Evolutionary conservation across 2,113 vertebrate genomes (phyloP), one percentile per base, ranked within the genome.

Genomic region (Alligator sinensis): DNA sequence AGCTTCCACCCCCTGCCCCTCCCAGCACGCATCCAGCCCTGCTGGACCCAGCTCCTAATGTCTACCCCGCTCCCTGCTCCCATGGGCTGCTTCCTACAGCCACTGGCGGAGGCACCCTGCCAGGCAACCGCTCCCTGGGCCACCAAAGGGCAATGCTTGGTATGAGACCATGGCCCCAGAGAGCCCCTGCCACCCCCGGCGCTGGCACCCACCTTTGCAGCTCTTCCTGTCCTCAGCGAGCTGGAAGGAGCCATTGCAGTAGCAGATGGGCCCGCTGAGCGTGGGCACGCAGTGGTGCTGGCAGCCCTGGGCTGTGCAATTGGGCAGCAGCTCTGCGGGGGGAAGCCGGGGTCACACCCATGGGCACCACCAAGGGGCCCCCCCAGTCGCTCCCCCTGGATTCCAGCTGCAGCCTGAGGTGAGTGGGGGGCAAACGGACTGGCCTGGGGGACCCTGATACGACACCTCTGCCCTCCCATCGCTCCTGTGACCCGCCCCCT

Each of bases 241-340:
- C 92, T 99, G 99, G 88, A 98, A 99, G 87, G 98, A 99, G 85
- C 72, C 97, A 96, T 97, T 97, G 96, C 99, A 99, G 97, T 99
- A 99, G 97, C 99, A 99, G 86, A 93, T 93, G 3, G 99, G 98
- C 19, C 99, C 99, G 0, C 88, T 96, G 34, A 98, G 97, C 3
- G 98, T 99, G 1, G 98, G 98, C 9, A 98, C 98, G 10, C 99
- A 99, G 93, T 98, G 97, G 95, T 98, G 98, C 96, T 99, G 98
- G 97, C 99, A 99, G 54, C 87, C 97, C 96, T 98, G 95, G 0
- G 95, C 96, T 4, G 98, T 98, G 96, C 99, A 99, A 97, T 98
- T 99, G 62, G 96, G 94, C 38, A 96, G 85, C 68, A 97, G 97
- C 22, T 99, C 99, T 99, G 96, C 3, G 60, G 82, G 25, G 38